Base-by-base conservation (phyloP, 2,113 vertebrate genomes). In the Ctenomys sociabilis region DNA sequence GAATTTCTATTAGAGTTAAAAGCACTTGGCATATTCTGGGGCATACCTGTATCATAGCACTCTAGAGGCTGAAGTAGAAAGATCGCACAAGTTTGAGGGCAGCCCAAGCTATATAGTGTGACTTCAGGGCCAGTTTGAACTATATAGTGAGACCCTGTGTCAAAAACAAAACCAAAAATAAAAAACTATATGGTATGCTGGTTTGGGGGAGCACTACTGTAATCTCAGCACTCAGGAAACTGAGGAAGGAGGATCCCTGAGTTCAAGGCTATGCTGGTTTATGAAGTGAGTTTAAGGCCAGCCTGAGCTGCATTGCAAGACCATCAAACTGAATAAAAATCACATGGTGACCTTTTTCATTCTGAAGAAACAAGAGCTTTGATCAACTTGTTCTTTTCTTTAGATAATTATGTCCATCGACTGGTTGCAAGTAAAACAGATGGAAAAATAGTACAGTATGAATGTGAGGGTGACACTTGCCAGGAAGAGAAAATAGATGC, bases 391-490 rank as follows among this genome's bases (percentile, higher is more conserved):
- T 95, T 97, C 94, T 93, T 97, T 26, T 94, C 91, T 95, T 64
- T 93, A 99, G 99, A 99, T 98, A 99, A 99, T 98, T 99, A 99
- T 37, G 99, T 99, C 21, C 99, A 99, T 94, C 99, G 99, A 14
- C 98, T 99, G 95, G 99, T 99, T 97, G 99, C 99, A 80, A 99
- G 99, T 97, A 99, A 99, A 98, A 99, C 99, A 0, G 99, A 99
- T 40, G 99, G 99, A 81, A 99, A 99, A 98, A 99, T 99, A 95
- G 99, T 99, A 21, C 99, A 99, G 98, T 99, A 99, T 5, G 99
- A 99, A 94, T 99, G 99, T 72, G 99, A 99, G 93, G 99, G 99
- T n/a, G 99, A 99, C 95, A 99, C 99, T 59, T 99, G 99, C 98
- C 99, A 99, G 84, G 99, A 99, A 17, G 99, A 99, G 98, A 99